Evolutionary conservation across 1,140 invertebrate genomes (phyloP), one percentile per base, ranked within the genome.

Genomic region (Drosophila teissieri): DNA sequence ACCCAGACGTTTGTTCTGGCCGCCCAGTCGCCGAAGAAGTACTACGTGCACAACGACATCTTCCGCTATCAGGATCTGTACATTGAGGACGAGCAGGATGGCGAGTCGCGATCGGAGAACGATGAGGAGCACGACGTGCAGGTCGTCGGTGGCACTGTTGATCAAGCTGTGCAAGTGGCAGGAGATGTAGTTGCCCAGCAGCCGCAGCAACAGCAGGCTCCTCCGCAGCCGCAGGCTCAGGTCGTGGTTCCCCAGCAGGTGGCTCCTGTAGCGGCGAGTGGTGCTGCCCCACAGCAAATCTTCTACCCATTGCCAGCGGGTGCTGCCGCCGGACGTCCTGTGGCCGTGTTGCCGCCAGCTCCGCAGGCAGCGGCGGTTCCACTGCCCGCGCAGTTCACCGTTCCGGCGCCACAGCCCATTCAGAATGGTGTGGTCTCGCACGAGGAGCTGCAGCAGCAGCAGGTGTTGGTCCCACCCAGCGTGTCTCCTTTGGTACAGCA

Each of bases 41-140:
- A 98, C 93, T 99, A 99, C 91, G 98, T 99, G 17, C 97, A 98
- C 91, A 99, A 99, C 93, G 98, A 99, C 93, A 99, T 99, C 91
- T 99, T 99, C 93, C 96, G 98, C 56, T 99, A 99, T 92, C 98
- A 99, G 94, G 97, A 92, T 63, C 22, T 92, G 51, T 92, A 91
- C 53, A 90, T 88, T 42, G 92, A 92, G 58, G 92, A 94, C 77
- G 93, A 92, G 19, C 93, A 94, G 51, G 94, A 95, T 68, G 93
- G 94, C 8, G 91, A 92, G 63, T 94, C 93, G 19, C 95, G 95
- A 55, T 94, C 95, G 19, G 95, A 96, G 80, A 94, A 94, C 42
- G 96, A 96, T 58, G 95, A 92, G 37, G 91, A 92, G 36, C 89
- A 89, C 39, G 90, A 91, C 27, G 77, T 85, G 4, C 85, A 89